phyloP scores from a whole-genome alignment of 2,888 invertebrate species.

The Alitta virens region DNA sequence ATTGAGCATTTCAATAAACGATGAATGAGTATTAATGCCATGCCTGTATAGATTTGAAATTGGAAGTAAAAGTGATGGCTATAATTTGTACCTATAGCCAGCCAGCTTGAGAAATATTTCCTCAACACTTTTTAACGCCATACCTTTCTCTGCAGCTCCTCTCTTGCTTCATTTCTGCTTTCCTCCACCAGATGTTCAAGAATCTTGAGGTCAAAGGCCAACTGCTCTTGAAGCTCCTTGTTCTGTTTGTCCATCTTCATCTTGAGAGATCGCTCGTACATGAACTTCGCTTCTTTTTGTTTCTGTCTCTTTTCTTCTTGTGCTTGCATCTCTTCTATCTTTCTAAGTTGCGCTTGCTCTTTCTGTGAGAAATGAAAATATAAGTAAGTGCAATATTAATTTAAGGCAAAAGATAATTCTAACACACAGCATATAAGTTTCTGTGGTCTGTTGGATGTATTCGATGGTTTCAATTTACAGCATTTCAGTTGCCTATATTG shows the following conservation, averaged over 20 bases:
- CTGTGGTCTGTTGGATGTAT: too few relatives aligned
- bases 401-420: too few relatives aligned
- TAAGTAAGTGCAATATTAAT: too few relatives aligned
- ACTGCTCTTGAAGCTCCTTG: constrained; percentile 52
- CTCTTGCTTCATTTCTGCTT: constrained; percentile 51
- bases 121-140: neutral
- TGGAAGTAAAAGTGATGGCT: too few relatives aligned
- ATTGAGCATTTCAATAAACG: too few relatives aligned
- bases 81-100: too few relatives aligned
- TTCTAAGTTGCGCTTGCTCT: constrained; percentile 48
- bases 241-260: constrained; percentile 53
- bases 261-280: constrained; percentile 46
- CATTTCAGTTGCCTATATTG: too few relatives aligned
- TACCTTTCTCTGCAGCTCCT: constrained; percentile 53
- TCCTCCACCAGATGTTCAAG: constrained; percentile 53
- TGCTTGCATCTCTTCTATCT: constrained; percentile 48
- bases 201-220: constrained; percentile 56
- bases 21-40: too few relatives aligned
- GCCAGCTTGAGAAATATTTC: too few relatives aligned
- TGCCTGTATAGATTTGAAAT: too few relatives aligned
- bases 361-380: constrained; percentile 36
- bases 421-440: too few relatives aligned
- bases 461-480: too few relatives aligned
- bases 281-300: constrained; percentile 46
- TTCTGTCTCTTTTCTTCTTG: constrained; percentile 47